phyloP scores from a whole-genome alignment of 2,113 vertebrate species.

The Protobothrops flavoviridis region DNA sequence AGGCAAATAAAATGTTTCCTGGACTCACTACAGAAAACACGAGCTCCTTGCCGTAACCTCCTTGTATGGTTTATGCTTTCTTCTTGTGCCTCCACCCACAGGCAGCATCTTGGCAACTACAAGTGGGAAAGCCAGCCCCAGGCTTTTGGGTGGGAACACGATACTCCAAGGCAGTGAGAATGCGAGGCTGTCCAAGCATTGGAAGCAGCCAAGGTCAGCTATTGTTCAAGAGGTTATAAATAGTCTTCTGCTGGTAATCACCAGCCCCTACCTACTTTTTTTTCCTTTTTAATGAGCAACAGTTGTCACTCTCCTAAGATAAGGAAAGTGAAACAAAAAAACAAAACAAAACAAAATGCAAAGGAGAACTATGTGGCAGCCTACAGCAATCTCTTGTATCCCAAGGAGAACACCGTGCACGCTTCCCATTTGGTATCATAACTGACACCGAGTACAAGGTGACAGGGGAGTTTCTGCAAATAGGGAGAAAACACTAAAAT shows the following conservation, averaged over 20 bases:
- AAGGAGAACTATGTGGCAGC: background rate
- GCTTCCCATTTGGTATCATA: background rate
- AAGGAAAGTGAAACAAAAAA: slow-evolving; percentile 25
- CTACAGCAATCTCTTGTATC: background rate
- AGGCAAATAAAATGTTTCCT: slow-evolving; percentile 26
- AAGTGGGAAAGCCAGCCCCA: slow-evolving; percentile 33
- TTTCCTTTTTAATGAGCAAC: background rate
- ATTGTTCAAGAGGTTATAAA: slow-evolving; percentile 68
- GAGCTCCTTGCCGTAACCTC: background rate
- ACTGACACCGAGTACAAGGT: background rate
- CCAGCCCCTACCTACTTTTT: background rate
- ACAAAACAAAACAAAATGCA: background rate
- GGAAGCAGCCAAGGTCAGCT: slow-evolving; percentile 63
- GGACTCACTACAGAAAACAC: background rate
- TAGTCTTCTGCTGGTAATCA: slow-evolving; percentile 47
- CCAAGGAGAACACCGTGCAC: background rate
- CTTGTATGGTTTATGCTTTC: slow-evolving; percentile 21
- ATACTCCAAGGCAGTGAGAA: slow-evolving; percentile 59
- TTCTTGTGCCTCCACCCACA: slow-evolving; percentile 45
- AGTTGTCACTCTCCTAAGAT: background rate
- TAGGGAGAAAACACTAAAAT: background rate
- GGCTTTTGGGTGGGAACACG: slow-evolving; percentile 49
- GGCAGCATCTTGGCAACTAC: slow-evolving; percentile 47
- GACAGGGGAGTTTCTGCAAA: background rate
- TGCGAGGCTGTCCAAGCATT: slow-evolving; percentile 38